A percentile compares a stretch with the other conserved stretches of the same genome.
phyloP scores from a whole-genome alignment of 2,113 vertebrate genomes.

The Odobenus rosmarus region DNA sequence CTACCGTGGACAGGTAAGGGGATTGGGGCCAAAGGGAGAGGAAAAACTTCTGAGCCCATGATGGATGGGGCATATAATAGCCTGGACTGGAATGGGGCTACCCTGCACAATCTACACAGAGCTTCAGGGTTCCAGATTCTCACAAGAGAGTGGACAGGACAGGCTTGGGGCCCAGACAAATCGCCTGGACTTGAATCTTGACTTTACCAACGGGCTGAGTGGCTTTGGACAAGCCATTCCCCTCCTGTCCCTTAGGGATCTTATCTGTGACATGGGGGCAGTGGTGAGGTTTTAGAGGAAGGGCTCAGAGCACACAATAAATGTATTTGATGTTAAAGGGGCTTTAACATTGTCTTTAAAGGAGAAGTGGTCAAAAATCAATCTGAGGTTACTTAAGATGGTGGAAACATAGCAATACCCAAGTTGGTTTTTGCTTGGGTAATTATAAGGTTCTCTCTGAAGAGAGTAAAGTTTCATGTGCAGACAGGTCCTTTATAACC shows the following conservation, averaged over 20 bases:
- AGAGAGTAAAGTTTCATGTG: not conserved
- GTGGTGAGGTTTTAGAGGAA: not conserved
- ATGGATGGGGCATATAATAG: no score
- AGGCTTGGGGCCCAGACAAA: not conserved
- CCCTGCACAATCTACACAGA: no score
- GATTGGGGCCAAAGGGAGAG: not conserved
- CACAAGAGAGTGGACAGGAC: not conserved
- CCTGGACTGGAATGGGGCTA: fast-evolving
- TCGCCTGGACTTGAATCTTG: not conserved
- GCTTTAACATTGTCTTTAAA: not conserved
- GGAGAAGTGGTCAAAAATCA: not conserved
- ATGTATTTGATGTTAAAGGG: not conserved
- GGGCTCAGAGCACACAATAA: not conserved
- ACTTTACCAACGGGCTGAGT: not conserved
- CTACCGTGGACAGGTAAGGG: fast-evolving
- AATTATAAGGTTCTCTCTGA: not conserved
- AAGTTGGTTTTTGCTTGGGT: not conserved
- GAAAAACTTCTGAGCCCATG: not conserved
- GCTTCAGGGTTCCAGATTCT: not conserved
- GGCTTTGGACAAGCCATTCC: not conserved
- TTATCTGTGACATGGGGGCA: not conserved
- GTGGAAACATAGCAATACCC: not conserved
- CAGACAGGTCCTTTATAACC: not conserved
- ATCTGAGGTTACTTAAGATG: not conserved
- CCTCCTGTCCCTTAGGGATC: not conserved